A percentile compares a stretch with the other conserved stretches of the same genome.
Conservation (phyloP, 1,140 invertebrate genomes). For the Melipona quadrifasciata region DNA sequence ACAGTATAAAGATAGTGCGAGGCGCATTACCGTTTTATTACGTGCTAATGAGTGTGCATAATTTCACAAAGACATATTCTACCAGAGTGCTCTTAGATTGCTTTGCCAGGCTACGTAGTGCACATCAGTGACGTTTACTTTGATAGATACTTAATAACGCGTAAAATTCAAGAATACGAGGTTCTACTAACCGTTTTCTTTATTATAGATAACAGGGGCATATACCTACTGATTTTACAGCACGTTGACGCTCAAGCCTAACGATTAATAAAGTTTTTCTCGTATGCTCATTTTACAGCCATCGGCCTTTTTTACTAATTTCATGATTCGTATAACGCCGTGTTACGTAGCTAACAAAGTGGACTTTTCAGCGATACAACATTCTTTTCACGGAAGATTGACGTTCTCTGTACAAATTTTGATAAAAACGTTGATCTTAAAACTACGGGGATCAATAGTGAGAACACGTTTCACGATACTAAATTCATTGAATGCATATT, state of each 20-base stretch:
- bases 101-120: conserved; percentile 31
- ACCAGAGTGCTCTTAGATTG: conserved; percentile 50
- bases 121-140: conserved; percentile 44
- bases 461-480: background rate
- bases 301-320: background rate
- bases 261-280: conserved; percentile 5
- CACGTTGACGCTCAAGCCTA: background rate
- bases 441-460: background rate
- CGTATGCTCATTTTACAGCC: background rate
- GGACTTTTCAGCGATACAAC: background rate
- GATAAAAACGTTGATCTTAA: background rate
- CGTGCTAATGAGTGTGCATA: conserved; percentile 65
- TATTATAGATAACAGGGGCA: conserved; percentile 43
- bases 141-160: conserved; percentile 56
- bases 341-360: background rate
- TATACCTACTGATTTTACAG: conserved; percentile 1
- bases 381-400: background rate
- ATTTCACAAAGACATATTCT: conserved; percentile 63
- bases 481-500: background rate
- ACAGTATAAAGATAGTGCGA: conserved; percentile 53
- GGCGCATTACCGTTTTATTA: conserved; percentile 60
- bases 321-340: background rate
- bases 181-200: conserved; percentile 34
- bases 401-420: background rate
- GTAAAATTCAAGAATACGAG: conserved; percentile 58